A percentile compares a stretch with the other conserved stretches of the same genome.
These are phyloP conservation scores for Marcusenius ussheri DNA, from an alignment of 2,113 vertebrate species.

Conservation along the genomic window DNA sequence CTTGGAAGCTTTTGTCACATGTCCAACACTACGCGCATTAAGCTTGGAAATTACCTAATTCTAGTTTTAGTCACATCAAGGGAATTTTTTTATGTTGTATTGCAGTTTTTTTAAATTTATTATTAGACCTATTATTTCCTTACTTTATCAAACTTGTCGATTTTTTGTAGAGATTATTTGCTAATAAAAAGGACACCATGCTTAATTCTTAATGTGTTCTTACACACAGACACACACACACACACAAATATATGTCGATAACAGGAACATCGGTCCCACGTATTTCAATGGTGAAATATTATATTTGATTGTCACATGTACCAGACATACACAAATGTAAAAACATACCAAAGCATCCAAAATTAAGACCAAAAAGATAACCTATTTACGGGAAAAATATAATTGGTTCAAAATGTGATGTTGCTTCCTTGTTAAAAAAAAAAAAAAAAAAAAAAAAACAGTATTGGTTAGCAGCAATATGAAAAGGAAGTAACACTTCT, in stretches of 20 bases:
- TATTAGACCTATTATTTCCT: background rate
- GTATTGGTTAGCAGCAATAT: no score
- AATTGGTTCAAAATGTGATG: background rate
- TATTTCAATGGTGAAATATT: background rate
- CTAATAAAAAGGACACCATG: background rate
- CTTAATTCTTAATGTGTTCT: no score
- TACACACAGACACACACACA: background rate
- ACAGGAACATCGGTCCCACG: background rate
- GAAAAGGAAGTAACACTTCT: background rate
- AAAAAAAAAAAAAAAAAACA: no score
- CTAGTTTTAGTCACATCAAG: background rate
- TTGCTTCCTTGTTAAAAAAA: no score
- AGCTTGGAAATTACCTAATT: background rate
- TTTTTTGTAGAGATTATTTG: background rate
- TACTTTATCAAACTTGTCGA: background rate
- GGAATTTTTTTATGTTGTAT: background rate
- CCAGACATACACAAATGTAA: background rate
- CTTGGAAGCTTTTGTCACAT: background rate
- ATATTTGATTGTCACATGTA: background rate
- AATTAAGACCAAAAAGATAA: no score
- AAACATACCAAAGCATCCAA: no score
- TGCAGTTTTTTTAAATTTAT: background rate
- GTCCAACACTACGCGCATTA: background rate
- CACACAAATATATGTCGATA: background rate
- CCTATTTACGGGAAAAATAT: no score